Conservation (phyloP, 2,888 invertebrate genomes). For the Euplexia lucipara region DNA sequence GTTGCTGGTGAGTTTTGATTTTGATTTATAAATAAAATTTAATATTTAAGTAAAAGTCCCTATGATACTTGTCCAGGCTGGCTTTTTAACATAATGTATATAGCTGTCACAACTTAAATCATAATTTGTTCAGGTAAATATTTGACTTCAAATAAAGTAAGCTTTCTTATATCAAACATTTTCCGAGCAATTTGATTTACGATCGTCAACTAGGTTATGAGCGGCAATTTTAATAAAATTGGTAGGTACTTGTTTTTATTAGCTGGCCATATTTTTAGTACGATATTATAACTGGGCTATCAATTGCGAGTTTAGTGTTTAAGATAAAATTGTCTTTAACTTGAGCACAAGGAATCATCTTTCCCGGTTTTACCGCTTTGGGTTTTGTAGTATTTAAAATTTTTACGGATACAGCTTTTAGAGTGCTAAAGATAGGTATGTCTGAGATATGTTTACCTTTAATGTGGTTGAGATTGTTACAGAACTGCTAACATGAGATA, state of each 20-base stretch:
- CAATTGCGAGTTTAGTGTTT: constrained; percentile 10
- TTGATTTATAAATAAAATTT: no score
- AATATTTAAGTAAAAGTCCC: no score
- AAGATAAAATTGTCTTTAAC: constrained; percentile 5
- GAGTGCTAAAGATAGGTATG: no score
- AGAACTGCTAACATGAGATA: no score
- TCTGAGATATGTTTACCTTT: no score
- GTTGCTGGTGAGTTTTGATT: no score
- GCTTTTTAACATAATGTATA: no score
- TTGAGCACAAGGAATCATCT: not conserved
- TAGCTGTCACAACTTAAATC: no score
- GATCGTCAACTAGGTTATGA: constrained; percentile 25
- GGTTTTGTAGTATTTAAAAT: not conserved
- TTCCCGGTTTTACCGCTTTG: not conserved
- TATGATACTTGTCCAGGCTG: no score
- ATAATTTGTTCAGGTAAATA: not conserved
- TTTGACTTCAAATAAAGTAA: not conserved
- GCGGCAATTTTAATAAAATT: constrained; percentile 11
- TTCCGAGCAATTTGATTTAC: constrained; percentile 1
- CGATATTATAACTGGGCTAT: constrained; percentile 2
- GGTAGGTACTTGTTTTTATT: constrained; percentile 20
- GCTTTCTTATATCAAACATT: constrained; percentile 5
- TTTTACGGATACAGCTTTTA: not conserved
- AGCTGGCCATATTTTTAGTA: constrained; percentile 2
- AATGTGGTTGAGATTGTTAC: no score